Base-by-base conservation (phyloP, 2,888 invertebrate genomes). In the Drosophila robusta region DNA sequence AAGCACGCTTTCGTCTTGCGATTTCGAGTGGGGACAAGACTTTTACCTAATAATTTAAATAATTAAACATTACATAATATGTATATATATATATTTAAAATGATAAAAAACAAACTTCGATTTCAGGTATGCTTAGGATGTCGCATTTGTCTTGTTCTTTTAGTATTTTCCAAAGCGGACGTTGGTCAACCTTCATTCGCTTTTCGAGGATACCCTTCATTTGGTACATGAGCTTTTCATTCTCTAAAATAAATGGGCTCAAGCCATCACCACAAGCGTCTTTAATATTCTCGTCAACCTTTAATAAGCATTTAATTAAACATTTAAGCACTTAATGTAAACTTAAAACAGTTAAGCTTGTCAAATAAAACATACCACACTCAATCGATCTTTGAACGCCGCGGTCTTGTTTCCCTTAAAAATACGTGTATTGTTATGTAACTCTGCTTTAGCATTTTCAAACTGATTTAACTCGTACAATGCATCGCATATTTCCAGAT, bases 401-500 rank as follows among this genome's bases (percentile, higher is more conserved):
- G 72, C 64, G 0, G 81, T 76, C 57, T 90, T 91, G 29, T 88
- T 83, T 5, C 90, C 91, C 12, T 51, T 70, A 60, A 90, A 91
- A n/a, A 82, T 66, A 0, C 80, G 78, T 0, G 78, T 77, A 54
- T 88, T 89, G 18, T 91, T 81, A 46, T 87, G 88, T 11, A 90
- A 26, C 22, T 89, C 80, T 1, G 86, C 79, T 51, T 91, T 90
- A 9, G 84, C 71, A 24, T 83, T 78, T 72, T 91, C 92, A 54
- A 91, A 89, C 29, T 80, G 77, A 50, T 91, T 91, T 7, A 90
- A 52, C 52, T 91, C 87, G 44, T 90, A 90, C 1, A 90, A 56
- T 0, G 89, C 90, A 78, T 91, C 87, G 58, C 91, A 91, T 8
- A 87, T 82, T 77, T 91, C 90, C 60, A 91, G 63, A 54, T 89